Evolutionary conservation across 1,140 invertebrate species (phyloP).

Genomic region (Penaeus vannamei): DNA sequence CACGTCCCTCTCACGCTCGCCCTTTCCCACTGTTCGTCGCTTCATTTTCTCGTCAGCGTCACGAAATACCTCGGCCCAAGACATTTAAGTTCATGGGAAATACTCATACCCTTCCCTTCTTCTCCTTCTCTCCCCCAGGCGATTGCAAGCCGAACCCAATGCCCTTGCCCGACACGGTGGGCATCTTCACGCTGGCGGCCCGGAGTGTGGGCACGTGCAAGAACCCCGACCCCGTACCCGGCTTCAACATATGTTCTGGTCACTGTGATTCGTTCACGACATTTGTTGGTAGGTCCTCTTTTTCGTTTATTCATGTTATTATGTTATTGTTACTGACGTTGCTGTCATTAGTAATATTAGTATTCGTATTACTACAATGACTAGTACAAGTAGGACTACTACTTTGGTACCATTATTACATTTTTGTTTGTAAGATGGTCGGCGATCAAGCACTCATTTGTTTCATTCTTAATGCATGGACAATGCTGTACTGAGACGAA

Average conservation of each 20-base stretch:
- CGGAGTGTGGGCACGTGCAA: slow-evolving; percentile 67
- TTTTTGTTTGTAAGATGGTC: too few species aligned
- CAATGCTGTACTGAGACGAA: background rate
- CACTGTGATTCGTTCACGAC: slow-evolving; percentile 69
- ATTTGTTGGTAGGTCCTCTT: slow-evolving; percentile 65
- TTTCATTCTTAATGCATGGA: too few species aligned
- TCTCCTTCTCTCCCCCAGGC: slow-evolving; percentile 53
- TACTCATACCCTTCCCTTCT: background rate
- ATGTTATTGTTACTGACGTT: background rate
- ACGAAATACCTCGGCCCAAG: background rate
- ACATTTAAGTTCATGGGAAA: background rate
- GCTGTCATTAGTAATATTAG: too few species aligned
- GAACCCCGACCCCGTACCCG: slow-evolving; percentile 67
- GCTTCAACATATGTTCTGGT: slow-evolving; percentile 69
- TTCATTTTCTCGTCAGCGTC: too few species aligned
- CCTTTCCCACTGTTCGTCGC: too few species aligned
- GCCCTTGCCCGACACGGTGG: slow-evolving; percentile 67
- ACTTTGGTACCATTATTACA: too few species aligned
- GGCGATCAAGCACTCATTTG: too few species aligned
- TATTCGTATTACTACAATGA: too few species aligned
- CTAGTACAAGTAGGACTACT: too few species aligned
- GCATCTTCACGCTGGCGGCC: slow-evolving; percentile 65
- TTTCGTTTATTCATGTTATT: background rate
- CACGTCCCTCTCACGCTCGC: too few species aligned
- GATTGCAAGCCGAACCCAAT: slow-evolving; percentile 68